phyloP scores from a whole-genome alignment of 1,140 invertebrate genomes.

The Colletes latitarsis region DNA sequence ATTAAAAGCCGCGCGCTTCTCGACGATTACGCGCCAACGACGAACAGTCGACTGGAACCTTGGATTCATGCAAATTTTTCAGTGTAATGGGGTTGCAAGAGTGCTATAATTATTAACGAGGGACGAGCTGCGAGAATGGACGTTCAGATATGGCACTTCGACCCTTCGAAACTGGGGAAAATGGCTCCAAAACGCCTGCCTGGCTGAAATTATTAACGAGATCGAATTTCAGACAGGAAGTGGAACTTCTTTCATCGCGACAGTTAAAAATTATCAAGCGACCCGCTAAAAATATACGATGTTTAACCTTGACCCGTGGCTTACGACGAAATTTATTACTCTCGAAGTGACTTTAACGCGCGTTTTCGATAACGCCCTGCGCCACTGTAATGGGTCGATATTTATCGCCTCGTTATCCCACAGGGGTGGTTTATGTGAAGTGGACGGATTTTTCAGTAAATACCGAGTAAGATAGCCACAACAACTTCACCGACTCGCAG shows the following conservation, averaged over 20 bases:
- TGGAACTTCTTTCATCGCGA: not conserved
- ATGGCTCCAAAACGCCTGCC: no score
- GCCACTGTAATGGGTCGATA: conserved; percentile 56
- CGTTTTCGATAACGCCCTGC: conserved; percentile 59
- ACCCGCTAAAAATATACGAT: conserved; percentile 27
- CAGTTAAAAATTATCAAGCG: conserved; percentile 4
- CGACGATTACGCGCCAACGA: conserved; percentile 1
- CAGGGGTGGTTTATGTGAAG: conserved; percentile 8
- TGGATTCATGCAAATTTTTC: not conserved
- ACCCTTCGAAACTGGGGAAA: no score
- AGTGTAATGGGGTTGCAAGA: not conserved
- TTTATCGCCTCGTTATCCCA: conserved; percentile 59
- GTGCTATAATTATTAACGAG: no score
- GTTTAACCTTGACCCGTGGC: conserved; percentile 55
- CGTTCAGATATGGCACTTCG: no score
- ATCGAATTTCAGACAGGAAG: not conserved
- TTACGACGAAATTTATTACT: conserved; percentile 57
- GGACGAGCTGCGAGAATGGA: no score
- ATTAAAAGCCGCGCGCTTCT: conserved; percentile 35
- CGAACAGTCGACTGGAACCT: not conserved
- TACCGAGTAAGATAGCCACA: not conserved
- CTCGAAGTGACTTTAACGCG: conserved; percentile 62
- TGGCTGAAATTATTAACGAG: no score
- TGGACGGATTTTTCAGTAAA: conserved; percentile 46
- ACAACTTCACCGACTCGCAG: not conserved